Percentiles rank a stretch among this genome's conserved stretches.
Evolutionary conservation across 2,888 invertebrate genomes (phyloP).

Genomic region (Ectobius pallidus): DNA sequence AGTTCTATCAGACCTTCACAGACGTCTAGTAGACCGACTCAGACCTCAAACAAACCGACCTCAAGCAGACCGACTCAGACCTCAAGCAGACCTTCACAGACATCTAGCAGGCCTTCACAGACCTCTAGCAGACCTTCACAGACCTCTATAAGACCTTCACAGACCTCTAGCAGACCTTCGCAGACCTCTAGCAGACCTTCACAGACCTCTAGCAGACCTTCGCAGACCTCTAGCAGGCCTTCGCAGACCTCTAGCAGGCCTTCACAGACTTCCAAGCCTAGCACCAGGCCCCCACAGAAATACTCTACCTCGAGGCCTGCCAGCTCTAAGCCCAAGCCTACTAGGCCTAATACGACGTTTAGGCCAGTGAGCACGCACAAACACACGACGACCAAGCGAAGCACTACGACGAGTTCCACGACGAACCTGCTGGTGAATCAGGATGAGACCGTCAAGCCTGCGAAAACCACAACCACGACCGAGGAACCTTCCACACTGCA

Average conservation of each 20-base stretch:
- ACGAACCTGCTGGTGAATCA: background rate
- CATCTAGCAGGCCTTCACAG: background rate
- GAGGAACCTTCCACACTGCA: constrained; percentile 52
- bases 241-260: constrained; percentile 43
- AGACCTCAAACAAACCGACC: background rate
- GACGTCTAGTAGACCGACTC: background rate
- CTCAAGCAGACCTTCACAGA: background rate
- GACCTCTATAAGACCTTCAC: background rate
- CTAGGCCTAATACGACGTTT: constrained; percentile 44
- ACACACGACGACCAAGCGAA: constrained; percentile 31
- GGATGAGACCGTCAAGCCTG: background rate
- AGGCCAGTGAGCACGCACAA: background rate
- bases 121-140: background rate
- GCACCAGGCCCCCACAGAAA: background rate
- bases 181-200: background rate
- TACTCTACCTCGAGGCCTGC: constrained; percentile 6
- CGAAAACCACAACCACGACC: constrained; percentile 47
- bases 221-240: constrained; percentile 46
- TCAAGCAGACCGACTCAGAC: background rate
- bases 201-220: background rate
- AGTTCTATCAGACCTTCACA: background rate
- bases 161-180: background rate
- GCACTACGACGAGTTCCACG: constrained; percentile 31
- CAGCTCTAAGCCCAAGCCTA: constrained; percentile 42
- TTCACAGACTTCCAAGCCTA: background rate